A percentile compares a stretch with the other conserved stretches of the same genome.
phyloP scores from a whole-genome alignment of 2,797 vertebrate genomes.

The Kryptolebias ocellatus region DNA sequence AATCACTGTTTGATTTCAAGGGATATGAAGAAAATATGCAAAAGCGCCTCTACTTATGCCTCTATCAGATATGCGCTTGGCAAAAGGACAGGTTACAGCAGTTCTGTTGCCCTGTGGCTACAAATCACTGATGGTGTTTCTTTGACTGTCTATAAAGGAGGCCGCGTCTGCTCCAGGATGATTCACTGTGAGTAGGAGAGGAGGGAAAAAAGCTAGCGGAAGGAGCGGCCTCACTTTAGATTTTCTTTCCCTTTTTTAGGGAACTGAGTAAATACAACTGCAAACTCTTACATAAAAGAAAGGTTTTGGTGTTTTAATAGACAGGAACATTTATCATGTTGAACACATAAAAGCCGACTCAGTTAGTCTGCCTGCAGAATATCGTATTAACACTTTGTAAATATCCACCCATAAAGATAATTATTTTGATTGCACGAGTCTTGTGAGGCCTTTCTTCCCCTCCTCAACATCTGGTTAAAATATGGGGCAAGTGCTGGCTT shows the following conservation, averaged over 20 bases:
- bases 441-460: slow-evolving; percentile 78
- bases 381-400: slow-evolving; percentile 84
- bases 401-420: slow-evolving; percentile 80
- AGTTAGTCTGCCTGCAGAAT: slow-evolving; percentile 67
- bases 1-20: slow-evolving; percentile 32
- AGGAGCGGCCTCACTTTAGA: slow-evolving; percentile 23
- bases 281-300: slow-evolving; percentile 19
- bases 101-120: slow-evolving; percentile 43
- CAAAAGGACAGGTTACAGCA: slow-evolving; percentile 65
- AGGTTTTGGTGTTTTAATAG: slow-evolving; percentile 66
- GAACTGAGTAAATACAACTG: slow-evolving; percentile 23
- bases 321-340: slow-evolving; percentile 54
- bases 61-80: slow-evolving; percentile 44
- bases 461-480: slow-evolving; percentile 94
- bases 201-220: slow-evolving; percentile 8
- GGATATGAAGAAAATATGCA: slow-evolving; percentile 26
- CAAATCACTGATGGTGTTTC: slow-evolving; percentile 63
- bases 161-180: slow-evolving; percentile 50
- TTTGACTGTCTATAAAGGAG: slow-evolving; percentile 68
- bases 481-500: slow-evolving; percentile 85
- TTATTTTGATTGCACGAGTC: slow-evolving; percentile 87
- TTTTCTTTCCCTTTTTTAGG: slow-evolving; percentile 28
- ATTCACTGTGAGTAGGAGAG: slow-evolving; percentile 53
- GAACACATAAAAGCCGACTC: slow-evolving; percentile 68
- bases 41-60: slow-evolving; percentile 7